Evolutionary conservation across 2,888 invertebrate genomes (phyloP), one percentile per base, ranked within the genome.

Genomic region (Coelopa pilipes): DNA sequence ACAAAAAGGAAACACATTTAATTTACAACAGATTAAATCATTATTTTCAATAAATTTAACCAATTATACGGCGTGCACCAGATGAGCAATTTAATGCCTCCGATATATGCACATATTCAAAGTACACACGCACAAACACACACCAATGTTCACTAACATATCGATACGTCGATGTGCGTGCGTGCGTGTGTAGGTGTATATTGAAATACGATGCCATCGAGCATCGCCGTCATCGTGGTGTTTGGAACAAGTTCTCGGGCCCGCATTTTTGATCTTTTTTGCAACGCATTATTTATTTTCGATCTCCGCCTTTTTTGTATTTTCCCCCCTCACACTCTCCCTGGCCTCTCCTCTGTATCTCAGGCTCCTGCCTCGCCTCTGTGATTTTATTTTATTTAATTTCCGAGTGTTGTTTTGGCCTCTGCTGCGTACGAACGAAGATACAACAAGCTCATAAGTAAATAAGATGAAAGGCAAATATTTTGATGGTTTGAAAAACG

Each of bases 391-490:
- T 66, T 21, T 50, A 21, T 50, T 66, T 50, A 49, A 66, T 66
- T 19, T 55, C 19, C 53, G 53, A 53, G 10, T 53, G 13, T 53
- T 53, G 53, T 53, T 53, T 13, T 53, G 3, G 53, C 5, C 60
- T 45, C 53, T 71, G 63, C 21, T 49, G 21, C 50, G 47, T 53
- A 67, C 53, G 13, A 45, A 53, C 65, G n/a, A 71, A 71, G 53
- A 50, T 69, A 63, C 73, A 70, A 60, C 19, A 67, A 24, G 63
- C 62, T 55, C 45, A 63, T 68, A 68, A 67, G 71, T 72, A 74
- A 74, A 74, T 74, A 74, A 66, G 74, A 68, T 68, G 71, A 67
- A 74, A 74, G 24, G 71, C 68, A 67, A 74, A 74, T 74, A 74
- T 70, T 66, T 70, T 60, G 17, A 74, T 63, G 71, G 21, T 66